phyloP scores from a whole-genome alignment of 2,888 invertebrate species.

The Caenorhabditis macrosperma region DNA sequence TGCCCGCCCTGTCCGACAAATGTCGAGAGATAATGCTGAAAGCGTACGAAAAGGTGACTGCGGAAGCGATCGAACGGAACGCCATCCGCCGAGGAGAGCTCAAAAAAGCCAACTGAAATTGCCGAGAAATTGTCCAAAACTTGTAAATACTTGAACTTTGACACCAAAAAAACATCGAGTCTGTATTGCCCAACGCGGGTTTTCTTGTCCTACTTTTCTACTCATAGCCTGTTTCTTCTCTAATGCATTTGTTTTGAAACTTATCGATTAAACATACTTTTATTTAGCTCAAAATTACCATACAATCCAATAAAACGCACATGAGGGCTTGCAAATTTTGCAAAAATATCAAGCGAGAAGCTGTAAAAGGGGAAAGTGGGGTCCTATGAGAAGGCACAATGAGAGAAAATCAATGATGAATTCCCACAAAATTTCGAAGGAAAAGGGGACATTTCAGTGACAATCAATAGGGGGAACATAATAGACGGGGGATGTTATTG shows the following conservation, averaged over 20 bases:
- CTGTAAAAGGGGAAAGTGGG: not conserved
- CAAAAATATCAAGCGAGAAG: not conserved
- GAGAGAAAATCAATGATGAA: not conserved
- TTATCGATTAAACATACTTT: conserved; percentile 3
- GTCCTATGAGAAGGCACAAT: conserved; percentile 37
- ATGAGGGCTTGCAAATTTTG: not conserved
- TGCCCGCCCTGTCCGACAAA: conserved; percentile 63
- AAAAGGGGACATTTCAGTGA: conserved; percentile 15
- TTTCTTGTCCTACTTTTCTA: not conserved
- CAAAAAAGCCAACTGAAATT: conserved; percentile 29
- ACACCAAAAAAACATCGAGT: not conserved
- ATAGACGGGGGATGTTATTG: not conserved
- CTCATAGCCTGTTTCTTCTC: not conserved
- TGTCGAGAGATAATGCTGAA: conserved; percentile 66
- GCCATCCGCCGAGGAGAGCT: conserved; percentile 27
- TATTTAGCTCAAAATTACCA: conserved; percentile 6
- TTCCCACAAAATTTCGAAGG: not conserved
- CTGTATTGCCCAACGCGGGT: conserved; percentile 15
- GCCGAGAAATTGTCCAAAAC: not conserved
- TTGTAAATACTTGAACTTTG: not conserved
- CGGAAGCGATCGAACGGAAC: conserved; percentile 59
- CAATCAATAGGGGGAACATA: not conserved
- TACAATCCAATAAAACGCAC: conserved; percentile 9
- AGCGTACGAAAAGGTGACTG: conserved; percentile 61
- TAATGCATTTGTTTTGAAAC: conserved; percentile 3